These are phyloP conservation scores for Brachionus asplanchnoidis DNA, from an alignment of 1,140 invertebrate genomes.

Conservation along the genomic window DNA sequence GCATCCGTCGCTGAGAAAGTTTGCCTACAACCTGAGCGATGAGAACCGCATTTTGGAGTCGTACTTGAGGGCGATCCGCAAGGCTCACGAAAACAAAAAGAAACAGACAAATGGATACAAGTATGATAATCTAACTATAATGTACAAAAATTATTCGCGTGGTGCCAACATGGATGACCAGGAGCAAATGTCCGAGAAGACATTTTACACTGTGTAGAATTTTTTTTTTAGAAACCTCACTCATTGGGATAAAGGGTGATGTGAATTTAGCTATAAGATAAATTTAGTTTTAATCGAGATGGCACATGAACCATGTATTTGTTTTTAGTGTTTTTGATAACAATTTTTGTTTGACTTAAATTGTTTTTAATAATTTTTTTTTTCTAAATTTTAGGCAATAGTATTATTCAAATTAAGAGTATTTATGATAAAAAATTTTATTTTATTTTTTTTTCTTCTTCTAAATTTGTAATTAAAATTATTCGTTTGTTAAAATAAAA, in stretches of 20 bases:
- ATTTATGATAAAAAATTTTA: not conserved
- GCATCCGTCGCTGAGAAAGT: not conserved
- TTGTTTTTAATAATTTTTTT: too few relatives aligned
- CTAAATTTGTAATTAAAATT: not conserved
- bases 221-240: not conserved
- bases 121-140: constrained; percentile 17
- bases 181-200: not conserved
- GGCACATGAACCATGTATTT: too few relatives aligned
- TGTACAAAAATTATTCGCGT: constrained; percentile 25
- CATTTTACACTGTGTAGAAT: constrained; percentile 12
- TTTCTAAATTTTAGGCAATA: too few relatives aligned
- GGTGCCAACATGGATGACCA: not conserved
- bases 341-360: too few relatives aligned
- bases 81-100: constrained; percentile 8
- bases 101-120: not conserved
- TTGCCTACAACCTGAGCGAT: not conserved
- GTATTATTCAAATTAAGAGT: too few relatives aligned
- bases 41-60: constrained; percentile 13
- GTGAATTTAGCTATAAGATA: too few relatives aligned
- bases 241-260: too few relatives aligned
- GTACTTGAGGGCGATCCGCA: not conserved
- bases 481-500: not conserved
- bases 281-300: too few relatives aligned
- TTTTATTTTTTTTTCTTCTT: not conserved
- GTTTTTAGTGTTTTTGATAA: too few relatives aligned